These are phyloP conservation scores for Beroe forskalii DNA, from an alignment of 37 sponge, comb jelly and placozoan genomes.

Conservation along the genomic window DNA sequence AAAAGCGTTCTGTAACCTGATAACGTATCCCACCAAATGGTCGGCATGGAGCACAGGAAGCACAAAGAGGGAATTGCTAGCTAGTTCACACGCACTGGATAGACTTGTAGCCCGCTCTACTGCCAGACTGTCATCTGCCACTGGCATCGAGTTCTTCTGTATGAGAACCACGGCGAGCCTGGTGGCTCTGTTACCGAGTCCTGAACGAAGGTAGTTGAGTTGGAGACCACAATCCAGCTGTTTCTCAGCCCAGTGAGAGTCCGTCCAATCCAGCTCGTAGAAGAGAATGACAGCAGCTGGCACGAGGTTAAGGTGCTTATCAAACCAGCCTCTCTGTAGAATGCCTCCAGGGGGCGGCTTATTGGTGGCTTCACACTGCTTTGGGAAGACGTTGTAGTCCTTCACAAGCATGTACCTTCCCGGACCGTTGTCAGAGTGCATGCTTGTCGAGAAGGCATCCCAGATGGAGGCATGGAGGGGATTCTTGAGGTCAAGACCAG, in stretches of 20 bases:
- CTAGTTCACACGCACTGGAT: slow-evolving; percentile 73
- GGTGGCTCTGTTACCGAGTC: slow-evolving; percentile 73
- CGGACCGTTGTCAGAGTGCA: slow-evolving; percentile 68
- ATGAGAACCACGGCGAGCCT: slow-evolving; percentile 79
- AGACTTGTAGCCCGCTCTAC: slow-evolving; percentile 71
- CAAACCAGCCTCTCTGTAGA: slow-evolving; percentile 78
- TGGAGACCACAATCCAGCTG: slow-evolving; percentile 83
- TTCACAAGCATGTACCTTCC: slow-evolving; percentile 73
- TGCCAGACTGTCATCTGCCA: slow-evolving; percentile 56
- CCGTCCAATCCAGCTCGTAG: slow-evolving; percentile 94
- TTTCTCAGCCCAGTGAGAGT: slow-evolving; percentile 82
- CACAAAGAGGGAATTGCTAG: slow-evolving; percentile 72
- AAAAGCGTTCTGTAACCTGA: slow-evolving; percentile 79
- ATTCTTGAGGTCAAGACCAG: slow-evolving; percentile 82
- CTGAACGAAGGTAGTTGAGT: slow-evolving; percentile 68
- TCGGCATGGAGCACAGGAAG: slow-evolving; percentile 68
- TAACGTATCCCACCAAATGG: slow-evolving; percentile 49
- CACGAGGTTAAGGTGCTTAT: slow-evolving; percentile 80
- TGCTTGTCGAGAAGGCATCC: slow-evolving; percentile 77
- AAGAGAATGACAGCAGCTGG: slow-evolving; percentile 87
- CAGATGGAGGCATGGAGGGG: slow-evolving; percentile 83
- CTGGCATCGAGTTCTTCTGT: slow-evolving; percentile 69
- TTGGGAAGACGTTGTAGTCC: slow-evolving; percentile 67
- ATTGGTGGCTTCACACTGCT: not conserved
- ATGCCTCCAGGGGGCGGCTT: slow-evolving; percentile 73